Conservation (phyloP, 2,113 vertebrate genomes). For the Macquaria australasica region DNA sequence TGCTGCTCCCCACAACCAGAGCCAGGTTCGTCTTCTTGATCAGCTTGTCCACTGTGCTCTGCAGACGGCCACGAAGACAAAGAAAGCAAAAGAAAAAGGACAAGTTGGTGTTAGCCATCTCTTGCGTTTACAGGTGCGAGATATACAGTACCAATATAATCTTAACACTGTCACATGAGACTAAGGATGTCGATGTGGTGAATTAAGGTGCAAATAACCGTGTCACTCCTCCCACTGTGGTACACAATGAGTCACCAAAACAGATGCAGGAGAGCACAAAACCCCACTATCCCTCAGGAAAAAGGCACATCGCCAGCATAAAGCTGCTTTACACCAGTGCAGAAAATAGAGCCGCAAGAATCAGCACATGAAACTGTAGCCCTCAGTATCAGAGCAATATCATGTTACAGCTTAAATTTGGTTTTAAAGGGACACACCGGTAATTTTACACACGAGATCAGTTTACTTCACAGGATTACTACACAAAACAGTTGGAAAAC, state of each 20-base stretch:
- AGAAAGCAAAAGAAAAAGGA: background rate
- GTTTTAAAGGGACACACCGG: constrained; percentile 5
- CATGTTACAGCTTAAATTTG: constrained; percentile 21
- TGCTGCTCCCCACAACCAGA: constrained; percentile 89
- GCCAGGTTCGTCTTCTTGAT: constrained; percentile 91
- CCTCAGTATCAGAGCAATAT: constrained; percentile 12
- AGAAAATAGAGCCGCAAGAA: constrained; percentile 24
- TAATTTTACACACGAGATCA: constrained; percentile 12
- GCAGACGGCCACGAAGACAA: constrained; percentile 31
- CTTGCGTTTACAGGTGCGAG: background rate
- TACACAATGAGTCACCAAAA: constrained; percentile 46
- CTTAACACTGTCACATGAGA: background rate
- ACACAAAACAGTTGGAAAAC: background rate
- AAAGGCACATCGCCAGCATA: constrained; percentile 8
- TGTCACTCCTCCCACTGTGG: constrained; percentile 20
- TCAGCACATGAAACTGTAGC: constrained; percentile 14
- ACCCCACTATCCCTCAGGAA: constrained; percentile 34
- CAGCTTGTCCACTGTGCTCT: constrained; percentile 90
- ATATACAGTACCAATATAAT: background rate
- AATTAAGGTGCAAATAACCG: constrained; percentile 34
- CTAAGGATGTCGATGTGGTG: background rate
- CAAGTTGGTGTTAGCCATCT: background rate
- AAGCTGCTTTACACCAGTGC: constrained; percentile 39
- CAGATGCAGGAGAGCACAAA: constrained; percentile 38
- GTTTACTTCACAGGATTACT: constrained; percentile 6